Base-by-base conservation (phyloP, 2,888 invertebrate species). In the Eledona agricola region DNA sequence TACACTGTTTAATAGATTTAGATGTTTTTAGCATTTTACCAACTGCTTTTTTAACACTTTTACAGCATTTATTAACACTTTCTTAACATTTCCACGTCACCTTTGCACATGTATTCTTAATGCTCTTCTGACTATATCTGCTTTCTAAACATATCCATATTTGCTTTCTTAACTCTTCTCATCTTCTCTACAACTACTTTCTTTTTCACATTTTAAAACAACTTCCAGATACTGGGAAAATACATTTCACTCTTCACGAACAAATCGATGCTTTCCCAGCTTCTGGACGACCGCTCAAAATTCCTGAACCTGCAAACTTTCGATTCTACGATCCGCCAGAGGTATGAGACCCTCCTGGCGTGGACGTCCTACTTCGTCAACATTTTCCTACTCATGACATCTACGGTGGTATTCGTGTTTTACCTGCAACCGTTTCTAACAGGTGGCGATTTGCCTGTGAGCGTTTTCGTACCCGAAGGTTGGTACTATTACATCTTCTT, bases 401-500 rank as follows among this genome's bases (percentile, higher is more conserved):
- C 22, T 2, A 31, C 15, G 15, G 45, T 45, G 16, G 45, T 45
- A 1, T 34, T 23, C 13, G 15, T 13, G 2, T 45, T 34, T 10
- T 34, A 34, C 7, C 15, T 45, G 45, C 45, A 45, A 9, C 45
- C 45, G 16, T 32, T 25, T 16, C 3, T 45, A 6, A 45, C 45
- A 1, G 32, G 32, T 10, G 43, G 43, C n/a, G 32, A 45, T 17
- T 22, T 45, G 7, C 45, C 45, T 6, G 45, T 45, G 1, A 25
- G 23, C 25, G 32, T 45, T 10, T 45, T 34, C 10, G 10, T 45
- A 1, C 45, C 45, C 11, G 45, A 45, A 3, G 45, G 45, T 22
- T 45, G 45, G 45, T 45, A 45, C 34, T 45, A 45, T 17, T 45
- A 34, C 25, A 23, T 45, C 1, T 34, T 25, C 25, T 32, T 32